Evolutionary conservation across 2,888 invertebrate genomes (phyloP).

Genomic region (Scaptomyza flava): DNA sequence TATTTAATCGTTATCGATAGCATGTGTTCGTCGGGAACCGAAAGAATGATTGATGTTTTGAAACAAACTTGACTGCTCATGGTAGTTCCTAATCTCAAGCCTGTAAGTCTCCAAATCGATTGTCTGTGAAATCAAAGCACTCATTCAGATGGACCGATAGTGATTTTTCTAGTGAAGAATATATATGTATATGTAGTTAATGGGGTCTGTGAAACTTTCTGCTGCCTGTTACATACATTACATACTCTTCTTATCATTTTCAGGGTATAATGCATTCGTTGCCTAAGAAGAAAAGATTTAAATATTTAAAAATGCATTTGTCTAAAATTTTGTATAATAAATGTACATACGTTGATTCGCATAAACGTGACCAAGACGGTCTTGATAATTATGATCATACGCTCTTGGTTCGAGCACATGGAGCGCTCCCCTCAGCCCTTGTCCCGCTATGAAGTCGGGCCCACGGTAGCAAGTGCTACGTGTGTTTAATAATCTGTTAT

Average conservation of each 20-base stretch:
- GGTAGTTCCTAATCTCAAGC: too few relatives aligned
- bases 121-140: background rate
- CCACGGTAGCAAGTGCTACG: slow-evolving; percentile 74
- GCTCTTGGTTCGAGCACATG: slow-evolving; percentile 7
- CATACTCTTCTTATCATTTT: background rate
- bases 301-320: slow-evolving; percentile 4
- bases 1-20: too few relatives aligned
- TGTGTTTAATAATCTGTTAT: slow-evolving; percentile 80
- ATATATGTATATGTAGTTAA: background rate
- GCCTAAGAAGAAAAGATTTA: slow-evolving; percentile 18
- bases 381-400: slow-evolving; percentile 4
- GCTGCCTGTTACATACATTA: background rate
- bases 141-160: background rate
- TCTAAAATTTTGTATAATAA: slow-evolving; percentile 11
- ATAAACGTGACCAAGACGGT: slow-evolving; percentile 11
- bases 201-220: background rate
- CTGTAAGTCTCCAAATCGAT: background rate
- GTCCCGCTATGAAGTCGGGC: background rate
- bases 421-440: background rate
- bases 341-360: slow-evolving; percentile 1
- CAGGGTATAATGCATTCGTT: slow-evolving; percentile 65
- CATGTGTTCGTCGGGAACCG: too few relatives aligned
- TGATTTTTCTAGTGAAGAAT: background rate
- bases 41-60: too few relatives aligned
- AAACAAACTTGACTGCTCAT: too few relatives aligned